Percentiles rank a stretch among this genome's conserved stretches.
Evolutionary conservation across 2,888 invertebrate species (phyloP).

Genomic region (Ferrisia virgata): DNA sequence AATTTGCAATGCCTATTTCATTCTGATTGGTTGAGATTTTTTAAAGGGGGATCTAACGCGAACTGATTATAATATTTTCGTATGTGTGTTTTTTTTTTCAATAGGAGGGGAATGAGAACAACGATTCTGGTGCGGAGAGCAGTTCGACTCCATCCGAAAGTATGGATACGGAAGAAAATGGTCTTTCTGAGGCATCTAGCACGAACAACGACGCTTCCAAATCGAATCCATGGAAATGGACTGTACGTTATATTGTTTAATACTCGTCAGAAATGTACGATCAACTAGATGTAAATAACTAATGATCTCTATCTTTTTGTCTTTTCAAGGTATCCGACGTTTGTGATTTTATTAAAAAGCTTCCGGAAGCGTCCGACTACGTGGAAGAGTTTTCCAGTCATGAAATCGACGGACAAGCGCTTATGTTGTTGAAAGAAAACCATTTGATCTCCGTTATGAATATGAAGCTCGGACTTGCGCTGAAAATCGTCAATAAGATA

Average conservation of each 20-base stretch:
- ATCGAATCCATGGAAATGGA: conserved; percentile 65
- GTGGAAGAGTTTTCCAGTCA: conserved; percentile 91
- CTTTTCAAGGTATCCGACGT: conserved; percentile 79
- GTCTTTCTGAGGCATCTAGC: conserved; percentile 49
- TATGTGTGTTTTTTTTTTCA: neutral
- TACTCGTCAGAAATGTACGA: no score
- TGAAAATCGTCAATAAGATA: conserved; percentile 91
- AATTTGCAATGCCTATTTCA: no score
- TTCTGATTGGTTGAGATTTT: no score
- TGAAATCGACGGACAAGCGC: conserved; percentile 93
- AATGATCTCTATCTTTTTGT: neutral
- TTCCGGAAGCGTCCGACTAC: conserved; percentile 86
- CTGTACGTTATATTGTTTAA: conserved; percentile 54
- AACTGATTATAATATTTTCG: no score
- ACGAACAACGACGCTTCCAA: conserved; percentile 49
- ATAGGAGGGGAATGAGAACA: conserved; percentile 53
- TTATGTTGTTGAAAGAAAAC: conserved; percentile 86
- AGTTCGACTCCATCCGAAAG: conserved; percentile 54
- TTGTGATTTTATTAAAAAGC: conserved; percentile 60
- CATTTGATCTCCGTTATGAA: conserved; percentile 91
- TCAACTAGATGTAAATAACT: no score
- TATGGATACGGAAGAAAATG: conserved; percentile 55
- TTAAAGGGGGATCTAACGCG: no score
- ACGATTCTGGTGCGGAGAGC: conserved; percentile 55
- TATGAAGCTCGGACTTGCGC: conserved; percentile 92